Conservation (phyloP, 2,113 vertebrate genomes). For the Excalfactoria chinensis region DNA sequence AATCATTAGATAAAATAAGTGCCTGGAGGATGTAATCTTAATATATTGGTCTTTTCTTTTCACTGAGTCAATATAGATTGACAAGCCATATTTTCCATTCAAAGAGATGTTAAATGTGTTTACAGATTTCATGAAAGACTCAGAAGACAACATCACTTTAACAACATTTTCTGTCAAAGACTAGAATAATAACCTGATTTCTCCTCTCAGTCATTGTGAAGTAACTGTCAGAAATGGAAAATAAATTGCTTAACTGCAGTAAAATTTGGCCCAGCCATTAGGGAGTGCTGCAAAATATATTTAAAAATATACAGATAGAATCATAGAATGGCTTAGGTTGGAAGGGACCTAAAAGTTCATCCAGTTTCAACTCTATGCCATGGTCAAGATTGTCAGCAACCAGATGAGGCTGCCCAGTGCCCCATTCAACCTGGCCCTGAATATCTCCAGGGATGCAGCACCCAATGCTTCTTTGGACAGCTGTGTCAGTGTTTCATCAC, state of each 20-base stretch:
- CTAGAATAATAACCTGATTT: conserved; percentile 34
- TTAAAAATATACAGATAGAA: background rate
- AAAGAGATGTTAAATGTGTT: conserved; percentile 24
- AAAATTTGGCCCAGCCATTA: background rate
- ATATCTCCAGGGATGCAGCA: background rate
- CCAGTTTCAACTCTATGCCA: no score
- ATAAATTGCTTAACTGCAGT: background rate
- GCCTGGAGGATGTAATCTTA: background rate
- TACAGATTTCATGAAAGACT: conserved; percentile 39
- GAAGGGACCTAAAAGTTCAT: background rate
- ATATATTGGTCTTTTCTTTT: conserved; percentile 38
- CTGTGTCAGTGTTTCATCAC: no score
- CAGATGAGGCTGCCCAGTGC: no score
- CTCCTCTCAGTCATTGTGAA: background rate
- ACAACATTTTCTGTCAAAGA: conserved; percentile 33
- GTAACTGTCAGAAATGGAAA: background rate
- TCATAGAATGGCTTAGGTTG: background rate
- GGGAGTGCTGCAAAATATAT: background rate
- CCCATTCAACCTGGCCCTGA: no score
- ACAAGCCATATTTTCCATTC: conserved; percentile 34
- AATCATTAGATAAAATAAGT: conserved; percentile 56
- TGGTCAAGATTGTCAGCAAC: no score
- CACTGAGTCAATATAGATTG: conserved; percentile 51
- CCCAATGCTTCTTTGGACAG: background rate
- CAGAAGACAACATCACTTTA: conserved; percentile 49